A percentile compares a stretch with the other conserved stretches of the same genome.
Evolutionary conservation across 2,888 invertebrate species (phyloP).

Genomic region (Liodrosophila aerea): DNA sequence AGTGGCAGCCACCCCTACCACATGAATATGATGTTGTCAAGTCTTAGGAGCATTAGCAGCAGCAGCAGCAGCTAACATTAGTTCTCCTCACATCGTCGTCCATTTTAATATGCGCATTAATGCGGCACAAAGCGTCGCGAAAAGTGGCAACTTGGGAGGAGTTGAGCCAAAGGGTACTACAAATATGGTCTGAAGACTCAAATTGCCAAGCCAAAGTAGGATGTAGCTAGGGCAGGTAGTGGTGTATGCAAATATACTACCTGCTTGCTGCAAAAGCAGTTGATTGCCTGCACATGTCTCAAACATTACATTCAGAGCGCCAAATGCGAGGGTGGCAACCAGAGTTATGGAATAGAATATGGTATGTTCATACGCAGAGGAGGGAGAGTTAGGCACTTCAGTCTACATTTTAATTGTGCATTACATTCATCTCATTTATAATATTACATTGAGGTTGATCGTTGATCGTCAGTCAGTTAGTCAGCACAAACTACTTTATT

Average conservation of each 20-base stretch:
- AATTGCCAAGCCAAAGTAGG: slow-evolving; percentile 14
- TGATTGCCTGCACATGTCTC: slow-evolving; percentile 58
- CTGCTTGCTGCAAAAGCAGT: slow-evolving; percentile 38
- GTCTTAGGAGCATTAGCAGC: slow-evolving; percentile 41
- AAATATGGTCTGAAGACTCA: slow-evolving; percentile 9
- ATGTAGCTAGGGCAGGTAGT: neutral
- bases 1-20: slow-evolving; percentile 1
- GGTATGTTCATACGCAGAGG: too few relatives aligned
- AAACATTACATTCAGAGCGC: slow-evolving; percentile 42
- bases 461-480: too few relatives aligned
- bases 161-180: neutral
- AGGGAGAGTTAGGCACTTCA: too few relatives aligned
- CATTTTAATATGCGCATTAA: slow-evolving; percentile 68
- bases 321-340: slow-evolving; percentile 10
- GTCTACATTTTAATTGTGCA: too few relatives aligned
- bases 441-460: too few relatives aligned
- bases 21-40: slow-evolving; percentile 52
- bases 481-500: too few relatives aligned
- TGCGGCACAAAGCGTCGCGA: slow-evolving; percentile 69
- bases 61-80: slow-evolving; percentile 42
- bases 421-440: too few relatives aligned
- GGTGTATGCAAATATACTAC: slow-evolving; percentile 67
- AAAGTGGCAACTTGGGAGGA: slow-evolving; percentile 53
- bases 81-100: slow-evolving; percentile 39
- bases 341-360: slow-evolving; percentile 3